phyloP scores from a whole-genome alignment of 30 jellyfish, hydroid and myxozoan species.

The Aurelia aurita region DNA sequence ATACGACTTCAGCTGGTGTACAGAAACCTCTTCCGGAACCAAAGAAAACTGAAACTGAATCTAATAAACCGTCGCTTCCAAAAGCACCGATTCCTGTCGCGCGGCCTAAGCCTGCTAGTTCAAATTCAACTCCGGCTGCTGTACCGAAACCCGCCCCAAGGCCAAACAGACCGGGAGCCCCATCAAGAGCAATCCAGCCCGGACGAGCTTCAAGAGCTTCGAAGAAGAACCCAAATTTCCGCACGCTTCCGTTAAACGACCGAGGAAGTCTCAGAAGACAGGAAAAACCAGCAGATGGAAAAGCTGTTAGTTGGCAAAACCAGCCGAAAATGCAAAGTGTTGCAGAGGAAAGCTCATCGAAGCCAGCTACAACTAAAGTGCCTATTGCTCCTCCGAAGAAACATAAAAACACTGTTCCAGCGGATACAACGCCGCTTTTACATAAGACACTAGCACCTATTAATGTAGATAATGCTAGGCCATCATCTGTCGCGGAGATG shows the following conservation, averaged over 20 bases:
- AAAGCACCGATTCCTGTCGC: slow-evolving; percentile 56
- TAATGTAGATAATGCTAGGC: slow-evolving; percentile 24
- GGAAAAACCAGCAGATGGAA: slow-evolving; percentile 30
- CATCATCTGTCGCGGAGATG: slow-evolving; percentile 53
- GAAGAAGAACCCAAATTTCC: slow-evolving; percentile 69
- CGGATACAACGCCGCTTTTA: slow-evolving; percentile 15
- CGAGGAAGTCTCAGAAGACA: slow-evolving; percentile 40
- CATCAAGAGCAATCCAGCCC: slow-evolving; percentile 1
- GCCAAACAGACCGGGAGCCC: slow-evolving; percentile 18
- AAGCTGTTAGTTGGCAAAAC: neutral
- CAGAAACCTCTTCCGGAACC: neutral
- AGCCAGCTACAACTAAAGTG: slow-evolving; percentile 7
- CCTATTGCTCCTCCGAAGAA: slow-evolving; percentile 15
- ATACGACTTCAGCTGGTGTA: neutral
- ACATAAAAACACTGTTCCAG: neutral
- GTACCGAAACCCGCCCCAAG: slow-evolving; percentile 67
- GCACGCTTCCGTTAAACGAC: slow-evolving; percentile 67
- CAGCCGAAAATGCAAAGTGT: neutral
- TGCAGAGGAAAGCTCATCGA: slow-evolving; percentile 36
- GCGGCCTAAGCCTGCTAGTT: slow-evolving; percentile 9
- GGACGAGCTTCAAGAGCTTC: slow-evolving; percentile 48
- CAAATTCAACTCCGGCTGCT: neutral
- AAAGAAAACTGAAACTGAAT: neutral
- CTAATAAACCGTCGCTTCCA: neutral
- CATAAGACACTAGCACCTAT: neutral